Evolutionary conservation across 2,888 invertebrate genomes (phyloP).

Genomic region (Pediacus dermestoides): DNA sequence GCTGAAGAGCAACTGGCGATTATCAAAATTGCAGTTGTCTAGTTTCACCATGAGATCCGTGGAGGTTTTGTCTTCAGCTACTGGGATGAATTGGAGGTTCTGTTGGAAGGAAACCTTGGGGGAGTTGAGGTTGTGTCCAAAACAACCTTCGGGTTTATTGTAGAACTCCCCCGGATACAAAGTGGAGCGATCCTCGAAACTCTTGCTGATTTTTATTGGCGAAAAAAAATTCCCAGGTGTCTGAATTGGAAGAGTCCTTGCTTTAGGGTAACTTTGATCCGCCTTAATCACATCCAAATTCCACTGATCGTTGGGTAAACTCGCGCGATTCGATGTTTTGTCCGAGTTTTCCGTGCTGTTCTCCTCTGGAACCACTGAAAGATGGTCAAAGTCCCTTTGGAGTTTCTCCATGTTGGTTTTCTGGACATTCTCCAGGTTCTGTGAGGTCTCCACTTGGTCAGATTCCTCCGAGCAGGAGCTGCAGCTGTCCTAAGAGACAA

Average conservation of each 20-base stretch:
- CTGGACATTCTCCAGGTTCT: constrained; percentile 49
- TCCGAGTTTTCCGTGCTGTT: constrained; percentile 51
- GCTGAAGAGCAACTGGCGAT: constrained; percentile 25
- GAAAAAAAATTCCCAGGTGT: constrained; percentile 34
- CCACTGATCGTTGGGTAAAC: constrained; percentile 35
- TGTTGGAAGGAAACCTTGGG: constrained; percentile 30
- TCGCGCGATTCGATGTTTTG: constrained; percentile 36
- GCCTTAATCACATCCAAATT: constrained; percentile 41
- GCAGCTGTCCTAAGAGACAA: constrained; percentile 39
- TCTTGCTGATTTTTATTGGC: constrained; percentile 39
- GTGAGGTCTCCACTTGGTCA: constrained; percentile 47
- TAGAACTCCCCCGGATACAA: constrained; percentile 26
- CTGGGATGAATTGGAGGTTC: constrained; percentile 29
- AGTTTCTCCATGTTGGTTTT: constrained; percentile 52
- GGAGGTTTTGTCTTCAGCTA: constrained; percentile 34
- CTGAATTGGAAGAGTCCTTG: constrained; percentile 31
- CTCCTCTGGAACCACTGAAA: constrained; percentile 75
- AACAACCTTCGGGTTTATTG: constrained; percentile 12
- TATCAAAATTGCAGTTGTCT: constrained; percentile 42
- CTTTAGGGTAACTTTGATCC: constrained; percentile 48
- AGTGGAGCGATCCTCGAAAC: constrained; percentile 30
- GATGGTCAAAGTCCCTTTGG: constrained; percentile 65
- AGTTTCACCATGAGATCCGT: constrained; percentile 47
- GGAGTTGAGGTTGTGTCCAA: constrained; percentile 1
- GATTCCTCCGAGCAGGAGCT: constrained; percentile 46